These are phyloP conservation scores for Anisognathus igniventris DNA, from an alignment of 2,797 vertebrate species.

Conservation along the genomic window DNA sequence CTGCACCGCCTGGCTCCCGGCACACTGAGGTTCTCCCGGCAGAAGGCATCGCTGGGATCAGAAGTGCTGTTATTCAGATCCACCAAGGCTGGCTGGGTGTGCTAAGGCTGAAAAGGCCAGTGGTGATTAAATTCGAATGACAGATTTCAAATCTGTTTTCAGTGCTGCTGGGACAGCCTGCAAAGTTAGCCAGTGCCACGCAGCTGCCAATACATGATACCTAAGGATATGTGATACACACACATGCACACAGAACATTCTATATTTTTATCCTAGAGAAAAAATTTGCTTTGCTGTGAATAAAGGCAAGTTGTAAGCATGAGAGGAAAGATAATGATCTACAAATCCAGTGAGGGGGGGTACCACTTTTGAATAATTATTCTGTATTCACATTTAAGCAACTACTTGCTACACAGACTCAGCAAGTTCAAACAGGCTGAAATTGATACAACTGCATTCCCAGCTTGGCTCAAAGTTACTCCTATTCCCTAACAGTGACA, in stretches of 20 bases:
- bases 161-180: not conserved
- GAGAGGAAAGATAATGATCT: constrained; percentile 31
- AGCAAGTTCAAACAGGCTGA: constrained; percentile 60
- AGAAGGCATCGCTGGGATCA: not conserved
- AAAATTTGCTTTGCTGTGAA: not conserved
- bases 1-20: fast-evolving
- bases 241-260: not conserved
- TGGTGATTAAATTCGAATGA: not conserved
- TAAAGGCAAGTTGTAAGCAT: not conserved
- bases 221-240: not conserved
- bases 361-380: constrained; percentile 35
- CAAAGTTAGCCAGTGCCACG: not conserved
- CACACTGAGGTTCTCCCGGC: fast-evolving
- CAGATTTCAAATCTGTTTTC: not conserved
- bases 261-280: not conserved
- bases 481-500: not conserved
- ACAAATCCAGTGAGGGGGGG: not conserved
- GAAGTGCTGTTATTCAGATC: not conserved
- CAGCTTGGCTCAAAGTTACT: not conserved
- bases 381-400: constrained; percentile 28
- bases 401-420: not conserved
- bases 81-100: not conserved
- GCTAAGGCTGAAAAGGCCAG: not conserved
- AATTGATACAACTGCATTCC: constrained; percentile 28
- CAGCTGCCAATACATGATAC: not conserved